These are phyloP conservation scores for Acrobasis consociella DNA, from an alignment of 2,888 invertebrate species.

Conservation along the genomic window DNA sequence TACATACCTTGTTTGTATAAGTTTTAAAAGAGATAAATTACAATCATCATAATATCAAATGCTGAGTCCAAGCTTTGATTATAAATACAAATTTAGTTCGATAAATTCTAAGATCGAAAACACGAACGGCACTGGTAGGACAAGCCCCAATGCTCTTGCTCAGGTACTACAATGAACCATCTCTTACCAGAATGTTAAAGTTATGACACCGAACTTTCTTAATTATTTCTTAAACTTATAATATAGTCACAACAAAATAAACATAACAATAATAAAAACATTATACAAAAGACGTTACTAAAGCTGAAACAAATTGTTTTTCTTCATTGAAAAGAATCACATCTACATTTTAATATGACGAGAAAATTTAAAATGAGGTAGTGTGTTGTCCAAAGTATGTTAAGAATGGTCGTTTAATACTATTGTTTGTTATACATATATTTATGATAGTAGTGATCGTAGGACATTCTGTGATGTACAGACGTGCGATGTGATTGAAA, in stretches of 20 bases:
- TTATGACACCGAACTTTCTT: conserved; percentile 29
- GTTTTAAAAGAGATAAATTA: conserved; percentile 23
- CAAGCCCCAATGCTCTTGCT: conserved; percentile 23
- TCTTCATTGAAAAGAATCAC: conserved; percentile 18
- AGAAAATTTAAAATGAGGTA: conserved; percentile 24
- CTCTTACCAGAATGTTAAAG: conserved; percentile 30
- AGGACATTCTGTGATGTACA: conserved; percentile 4
- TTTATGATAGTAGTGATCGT: conserved; percentile 1
- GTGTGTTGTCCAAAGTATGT: conserved; percentile 20
- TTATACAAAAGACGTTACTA: conserved; percentile 30
- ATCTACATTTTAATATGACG: conserved; percentile 14
- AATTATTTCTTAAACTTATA: conserved; percentile 30
- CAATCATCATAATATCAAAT: conserved; percentile 22
- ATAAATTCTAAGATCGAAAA: conserved; percentile 21
- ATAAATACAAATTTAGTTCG: conserved; percentile 15
- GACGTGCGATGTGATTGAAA: conserved; percentile 23
- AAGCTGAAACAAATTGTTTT: conserved; percentile 20
- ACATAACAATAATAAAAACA: conserved; percentile 35
- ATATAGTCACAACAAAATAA: conserved; percentile 35
- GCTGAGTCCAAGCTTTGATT: conserved; percentile 18
- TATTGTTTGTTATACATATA: conserved; percentile 12
- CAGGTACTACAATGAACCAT: conserved; percentile 33
- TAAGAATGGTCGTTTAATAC: conserved; percentile 19
- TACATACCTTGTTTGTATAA: conserved; percentile 24
- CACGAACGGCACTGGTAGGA: conserved; percentile 19